These are phyloP conservation scores for Mustela lutreola DNA, from an alignment of 2,113 vertebrate species.

Conservation along the genomic window DNA sequence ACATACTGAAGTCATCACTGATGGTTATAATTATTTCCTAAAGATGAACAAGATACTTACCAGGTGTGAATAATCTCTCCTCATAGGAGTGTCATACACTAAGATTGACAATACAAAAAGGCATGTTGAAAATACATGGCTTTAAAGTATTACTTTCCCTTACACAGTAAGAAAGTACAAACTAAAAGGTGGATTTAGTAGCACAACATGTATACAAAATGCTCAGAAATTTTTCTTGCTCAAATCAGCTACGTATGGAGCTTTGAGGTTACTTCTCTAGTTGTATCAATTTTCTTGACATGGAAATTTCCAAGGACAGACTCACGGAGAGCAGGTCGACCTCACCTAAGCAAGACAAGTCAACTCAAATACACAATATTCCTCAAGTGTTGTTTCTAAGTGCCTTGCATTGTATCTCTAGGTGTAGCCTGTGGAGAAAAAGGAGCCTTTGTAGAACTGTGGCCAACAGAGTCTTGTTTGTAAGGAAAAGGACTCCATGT, in stretches of 20 bases:
- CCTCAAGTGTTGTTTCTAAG: neutral
- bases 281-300: neutral
- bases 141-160: constrained; percentile 57
- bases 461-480: neutral
- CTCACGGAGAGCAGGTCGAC: neutral
- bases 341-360: neutral
- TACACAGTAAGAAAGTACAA: neutral
- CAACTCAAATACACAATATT: neutral
- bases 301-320: neutral
- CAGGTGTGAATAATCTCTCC: constrained; percentile 54
- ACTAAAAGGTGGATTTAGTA: constrained; percentile 32
- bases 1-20: neutral
- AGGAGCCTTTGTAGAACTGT: neutral
- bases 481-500: neutral
- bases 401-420: neutral
- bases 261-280: neutral
- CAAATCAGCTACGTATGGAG: neutral
- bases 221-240: constrained; percentile 14
- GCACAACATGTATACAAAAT: neutral
- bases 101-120: constrained; percentile 50
- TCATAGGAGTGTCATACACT: neutral
- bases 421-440: neutral
- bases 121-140: neutral
- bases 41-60: constrained; percentile 40
- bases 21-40: constrained; percentile 51